Base-by-base conservation (phyloP, 2,888 invertebrate genomes). In the Agrotis segetum region DNA sequence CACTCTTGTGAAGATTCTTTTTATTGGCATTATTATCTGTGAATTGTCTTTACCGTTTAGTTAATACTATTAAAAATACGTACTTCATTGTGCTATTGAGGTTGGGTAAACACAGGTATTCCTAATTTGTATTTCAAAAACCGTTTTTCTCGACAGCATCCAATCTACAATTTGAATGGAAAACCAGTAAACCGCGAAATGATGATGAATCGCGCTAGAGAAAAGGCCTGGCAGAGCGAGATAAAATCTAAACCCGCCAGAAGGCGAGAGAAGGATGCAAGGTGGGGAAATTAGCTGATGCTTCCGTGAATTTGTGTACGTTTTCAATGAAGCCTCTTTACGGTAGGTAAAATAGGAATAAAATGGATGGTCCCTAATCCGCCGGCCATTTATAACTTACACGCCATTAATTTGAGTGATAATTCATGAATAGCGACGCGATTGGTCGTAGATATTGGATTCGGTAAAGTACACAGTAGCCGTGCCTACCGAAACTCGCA, bases 361-460 rank as follows among this genome's bases (percentile, higher is more conserved):
- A 96, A 96, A 95, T 90, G 95, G 95, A 94, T 95, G 92, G 93
- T 80, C 88, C 93, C 92, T 96, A 96, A 96, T 96, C 96, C 94
- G 85, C 84, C 92, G 92, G 94, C 95, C 96, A 96, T 96, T 96
- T 96, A 96, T 96, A 96, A 95, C 95, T 96, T 92, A 95, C 96
- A 96, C 95, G 93, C 95, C 96, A 96, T 96, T 96, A 96, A 96
- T 95, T 96, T 94, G 94, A 94, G 93, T 93, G 95, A 96, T 96
- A 96, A 95, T 95, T 95, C 91, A 90, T 91, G 92, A 90, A 91
- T 90, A 88, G 92, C 92, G 91, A 88, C 87, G 91, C 91, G 91
- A 95, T 95, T 95, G 95, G 95, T 85, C 87, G 92, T 87, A 93
- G 93, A 94, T 94, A 94, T 88, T 88, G 89, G 85, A 83, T 89